Evolutionary conservation across 2,888 invertebrate species (phyloP).

Genomic region (Tenodera sinensis): DNA sequence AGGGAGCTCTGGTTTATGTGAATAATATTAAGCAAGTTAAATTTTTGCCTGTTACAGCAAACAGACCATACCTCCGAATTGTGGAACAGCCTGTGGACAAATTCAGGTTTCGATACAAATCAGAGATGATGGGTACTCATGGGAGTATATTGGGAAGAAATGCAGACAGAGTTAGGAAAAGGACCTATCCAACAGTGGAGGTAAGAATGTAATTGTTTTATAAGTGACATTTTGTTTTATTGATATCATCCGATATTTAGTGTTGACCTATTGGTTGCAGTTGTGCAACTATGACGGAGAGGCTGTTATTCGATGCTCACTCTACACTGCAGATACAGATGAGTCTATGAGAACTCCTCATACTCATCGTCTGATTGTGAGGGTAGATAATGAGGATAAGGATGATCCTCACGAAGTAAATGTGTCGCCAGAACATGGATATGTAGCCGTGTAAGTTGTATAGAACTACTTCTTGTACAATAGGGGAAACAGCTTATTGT

Average conservation of each 20-base stretch:
- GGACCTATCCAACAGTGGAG: constrained; percentile 73
- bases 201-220: constrained; percentile 43
- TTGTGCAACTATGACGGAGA: constrained; percentile 52
- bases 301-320: constrained; percentile 65
- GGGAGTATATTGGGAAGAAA: constrained; percentile 69
- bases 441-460: constrained; percentile 58
- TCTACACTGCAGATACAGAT: constrained; percentile 57
- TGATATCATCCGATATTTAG: background rate
- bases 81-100: constrained; percentile 72
- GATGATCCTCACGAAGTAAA: constrained; percentile 64
- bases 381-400: constrained; percentile 51
- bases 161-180: constrained; percentile 56
- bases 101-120: constrained; percentile 79
- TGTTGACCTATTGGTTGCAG: constrained; percentile 39
- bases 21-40: too few relatives aligned
- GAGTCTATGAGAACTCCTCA: constrained; percentile 55
- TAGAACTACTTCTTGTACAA: background rate
- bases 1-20: too few relatives aligned
- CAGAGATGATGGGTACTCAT: constrained; percentile 85
- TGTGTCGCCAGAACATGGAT: constrained; percentile 56
- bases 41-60: background rate
- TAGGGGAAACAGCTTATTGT: too few relatives aligned
- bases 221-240: background rate
- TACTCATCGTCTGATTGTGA: constrained; percentile 68
- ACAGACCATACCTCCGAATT: constrained; percentile 54